Percentiles rank a stretch among this genome's conserved stretches.
phyloP scores from a whole-genome alignment of 2,797 vertebrate genomes.

The Sebastes hubbsi region DNA sequence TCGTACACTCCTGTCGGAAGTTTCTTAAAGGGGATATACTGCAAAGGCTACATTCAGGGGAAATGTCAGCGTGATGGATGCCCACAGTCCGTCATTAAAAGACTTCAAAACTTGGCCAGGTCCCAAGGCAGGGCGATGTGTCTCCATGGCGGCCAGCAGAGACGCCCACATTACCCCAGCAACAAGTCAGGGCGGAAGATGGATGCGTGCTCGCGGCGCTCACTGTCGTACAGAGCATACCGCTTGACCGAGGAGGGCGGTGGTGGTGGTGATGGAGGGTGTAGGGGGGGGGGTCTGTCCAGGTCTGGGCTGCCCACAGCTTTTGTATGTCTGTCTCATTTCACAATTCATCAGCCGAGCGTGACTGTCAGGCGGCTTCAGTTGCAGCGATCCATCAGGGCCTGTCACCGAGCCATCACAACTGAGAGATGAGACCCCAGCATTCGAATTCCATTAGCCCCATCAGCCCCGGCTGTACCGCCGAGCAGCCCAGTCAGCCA shows the following conservation, averaged over 20 bases:
- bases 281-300: slow-evolving; percentile 11
- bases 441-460: slow-evolving; percentile 82
- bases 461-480: slow-evolving; percentile 46
- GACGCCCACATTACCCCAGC: slow-evolving; percentile 33
- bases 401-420: slow-evolving; percentile 82
- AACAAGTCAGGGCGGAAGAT: slow-evolving; percentile 62
- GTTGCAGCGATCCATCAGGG: slow-evolving; percentile 81
- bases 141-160: slow-evolving; percentile 37
- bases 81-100: slow-evolving; percentile 53
- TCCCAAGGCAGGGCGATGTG: slow-evolving; percentile 40
- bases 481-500: slow-evolving; percentile 56
- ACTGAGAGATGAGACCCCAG: slow-evolving; percentile 78
- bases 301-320: slow-evolving; percentile 64
- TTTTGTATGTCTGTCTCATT: slow-evolving; percentile 86
- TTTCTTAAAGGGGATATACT: slow-evolving; percentile 14
- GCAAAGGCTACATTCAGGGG: slow-evolving; percentile 31
- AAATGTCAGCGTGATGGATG: slow-evolving; percentile 54
- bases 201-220: slow-evolving; percentile 41
- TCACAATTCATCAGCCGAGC: slow-evolving; percentile 83
- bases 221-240: slow-evolving; percentile 43
- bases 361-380: slow-evolving; percentile 76
- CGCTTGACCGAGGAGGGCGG: slow-evolving; percentile 27
- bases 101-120: slow-evolving; percentile 42
- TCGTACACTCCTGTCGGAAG: slow-evolving; percentile 24
- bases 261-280: neutral